These are phyloP conservation scores for Lycophotia porphyrea DNA, from an alignment of 2,888 invertebrate species.

Conservation along the genomic window DNA sequence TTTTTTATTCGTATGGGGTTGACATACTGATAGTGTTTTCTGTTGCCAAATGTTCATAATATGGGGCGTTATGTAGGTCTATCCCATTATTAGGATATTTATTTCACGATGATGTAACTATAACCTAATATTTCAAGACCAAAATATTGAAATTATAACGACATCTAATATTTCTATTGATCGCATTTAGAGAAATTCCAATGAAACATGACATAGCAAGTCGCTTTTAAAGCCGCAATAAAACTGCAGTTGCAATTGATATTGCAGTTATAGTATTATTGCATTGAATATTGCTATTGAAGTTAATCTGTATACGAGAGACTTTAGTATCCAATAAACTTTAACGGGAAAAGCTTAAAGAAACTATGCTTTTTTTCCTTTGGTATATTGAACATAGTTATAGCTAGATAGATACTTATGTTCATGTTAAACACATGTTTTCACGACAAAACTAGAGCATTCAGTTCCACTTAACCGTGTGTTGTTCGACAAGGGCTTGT, in stretches of 20 bases:
- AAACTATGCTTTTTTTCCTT: not conserved
- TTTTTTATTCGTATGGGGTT: slow-evolving; percentile 46
- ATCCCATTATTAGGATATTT: slow-evolving; percentile 37
- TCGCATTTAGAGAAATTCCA: not conserved
- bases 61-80: slow-evolving; percentile 33
- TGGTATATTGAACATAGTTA: not conserved
- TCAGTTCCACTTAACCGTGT: slow-evolving; percentile 66
- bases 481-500: slow-evolving; percentile 68
- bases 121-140: not conserved
- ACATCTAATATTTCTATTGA: slow-evolving; percentile 7
- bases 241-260: slow-evolving; percentile 42
- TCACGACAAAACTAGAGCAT: slow-evolving; percentile 63
- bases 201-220: slow-evolving; percentile 16
- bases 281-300: slow-evolving; percentile 19
- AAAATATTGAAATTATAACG: not conserved
- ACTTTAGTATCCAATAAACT: slow-evolving; percentile 46
- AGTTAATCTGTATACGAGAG: slow-evolving; percentile 28
- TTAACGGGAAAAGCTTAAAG: slow-evolving; percentile 14
- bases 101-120: slow-evolving; percentile 24
- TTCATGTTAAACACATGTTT: slow-evolving; percentile 47
- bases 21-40: slow-evolving; percentile 47
- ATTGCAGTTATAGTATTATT: slow-evolving; percentile 25
- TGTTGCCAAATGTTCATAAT: slow-evolving; percentile 56
- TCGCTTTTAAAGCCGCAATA: slow-evolving; percentile 21
- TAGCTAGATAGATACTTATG: not conserved